Base-by-base conservation (phyloP, 2,797 vertebrate genomes). In the Epinephelus awoara region DNA sequence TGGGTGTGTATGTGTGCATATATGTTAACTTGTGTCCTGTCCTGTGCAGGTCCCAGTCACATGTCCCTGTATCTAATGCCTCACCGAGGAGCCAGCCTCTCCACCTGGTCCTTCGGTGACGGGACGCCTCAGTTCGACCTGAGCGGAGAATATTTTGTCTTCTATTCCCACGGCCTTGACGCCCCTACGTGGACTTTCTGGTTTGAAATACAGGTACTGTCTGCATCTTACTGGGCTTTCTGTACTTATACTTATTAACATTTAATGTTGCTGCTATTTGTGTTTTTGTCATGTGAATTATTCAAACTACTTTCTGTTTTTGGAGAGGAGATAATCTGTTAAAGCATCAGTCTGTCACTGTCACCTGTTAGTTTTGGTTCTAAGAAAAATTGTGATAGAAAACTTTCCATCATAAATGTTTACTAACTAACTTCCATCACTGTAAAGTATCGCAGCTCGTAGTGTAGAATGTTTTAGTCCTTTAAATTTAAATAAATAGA, bases 61-160 rank as follows among this genome's bases (percentile, higher is more conserved):
- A 98, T 99, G 96, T 98, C 97, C 4, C 86, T 99, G 17, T 99
- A 98, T 2, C 73, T 97, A 79, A 96, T 95, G 87, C 95, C 96
- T 13, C 96, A 91, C 34, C 46, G 80, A 54, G 96, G 96, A 0
- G 91, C 95, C 0, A 86, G 89, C 3, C 94, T 99, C 25, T 95
- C 96, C 75, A 91, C 92, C 50, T 99, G 97, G 97, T 99, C 98
- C 56, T 96, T 99, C 0, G 97, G 97, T 1, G 95, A 97, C 2
- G 97, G 97, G 19, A 92, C 63, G 1, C 97, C 98, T 0, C 91
- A 96, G 34, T 92, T 95, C 12, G 96, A 97, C 68, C 52, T 93
- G 73, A 96, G 93, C 6, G 96, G 97, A 61, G 98, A 99, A 88
- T 98, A 98, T 87, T 99, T 99, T 55, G 92, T 99, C 57, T 99